Conservation (phyloP, 2,113 vertebrate species). For the Mustela lutreola region DNA sequence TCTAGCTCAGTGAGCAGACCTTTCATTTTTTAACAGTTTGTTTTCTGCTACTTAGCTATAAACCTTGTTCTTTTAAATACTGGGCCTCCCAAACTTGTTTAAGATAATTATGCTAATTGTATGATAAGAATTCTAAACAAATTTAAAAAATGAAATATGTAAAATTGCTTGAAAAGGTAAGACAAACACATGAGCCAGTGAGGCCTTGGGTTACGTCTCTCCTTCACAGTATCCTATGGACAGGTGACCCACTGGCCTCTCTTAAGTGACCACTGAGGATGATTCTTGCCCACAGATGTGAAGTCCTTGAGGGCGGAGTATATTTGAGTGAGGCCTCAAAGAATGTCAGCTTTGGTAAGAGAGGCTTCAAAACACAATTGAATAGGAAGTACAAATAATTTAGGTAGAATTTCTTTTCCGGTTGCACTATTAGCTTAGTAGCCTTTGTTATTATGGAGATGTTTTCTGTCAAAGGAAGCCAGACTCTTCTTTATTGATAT, state of each 20-base stretch:
- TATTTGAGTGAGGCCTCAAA: neutral
- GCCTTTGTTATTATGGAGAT: neutral
- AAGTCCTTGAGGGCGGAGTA: neutral
- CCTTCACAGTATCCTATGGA: neutral
- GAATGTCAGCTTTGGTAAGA: neutral
- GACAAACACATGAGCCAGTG: neutral
- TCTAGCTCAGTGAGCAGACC: neutral
- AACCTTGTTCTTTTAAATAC: constrained; percentile 6
- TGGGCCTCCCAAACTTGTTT: neutral
- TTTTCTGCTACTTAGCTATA: constrained; percentile 7
- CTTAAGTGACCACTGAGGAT: neutral
- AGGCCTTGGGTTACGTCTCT: neutral
- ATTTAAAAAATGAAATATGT: neutral
- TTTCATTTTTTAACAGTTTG: neutral
- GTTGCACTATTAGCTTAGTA: neutral
- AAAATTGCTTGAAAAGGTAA: constrained; percentile 15
- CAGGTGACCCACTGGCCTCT: accelerated
- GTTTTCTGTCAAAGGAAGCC: neutral
- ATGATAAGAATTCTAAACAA: constrained; percentile 7
- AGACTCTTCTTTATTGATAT: neutral
- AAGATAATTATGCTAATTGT: neutral
- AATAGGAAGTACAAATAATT: neutral
- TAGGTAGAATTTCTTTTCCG: neutral
- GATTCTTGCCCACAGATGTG: neutral
- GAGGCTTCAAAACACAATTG: neutral